A percentile compares a stretch with the other conserved stretches of the same genome.
phyloP scores from a whole-genome alignment of 2,888 invertebrate species.

The Bombylius major region DNA sequence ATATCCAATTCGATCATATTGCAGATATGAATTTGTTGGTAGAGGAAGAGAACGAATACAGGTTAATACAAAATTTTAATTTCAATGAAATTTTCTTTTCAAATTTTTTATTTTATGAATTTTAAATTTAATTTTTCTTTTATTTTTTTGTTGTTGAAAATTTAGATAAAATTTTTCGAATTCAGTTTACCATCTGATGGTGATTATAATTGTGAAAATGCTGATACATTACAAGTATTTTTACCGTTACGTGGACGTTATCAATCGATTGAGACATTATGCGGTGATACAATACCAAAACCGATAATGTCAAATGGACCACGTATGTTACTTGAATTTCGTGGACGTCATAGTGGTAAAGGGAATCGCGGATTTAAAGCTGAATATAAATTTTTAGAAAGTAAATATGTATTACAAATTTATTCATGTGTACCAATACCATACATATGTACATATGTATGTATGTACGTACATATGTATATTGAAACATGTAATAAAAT shows the following conservation, averaged over 20 bases:
- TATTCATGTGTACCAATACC: no score
- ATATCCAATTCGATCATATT: conserved; percentile 67
- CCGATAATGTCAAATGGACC: conserved; percentile 90
- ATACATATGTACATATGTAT: no score
- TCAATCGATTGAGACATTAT: conserved; percentile 78
- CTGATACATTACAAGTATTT: conserved; percentile 41
- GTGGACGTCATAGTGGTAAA: conserved; percentile 63
- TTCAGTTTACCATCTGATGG: conserved; percentile 30
- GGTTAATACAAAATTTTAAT: conserved; percentile 39
- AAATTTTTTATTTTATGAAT: not conserved
- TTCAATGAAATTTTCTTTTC: not conserved
- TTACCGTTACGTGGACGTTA: conserved; percentile 70
- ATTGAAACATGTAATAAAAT: not conserved
- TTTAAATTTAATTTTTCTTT: not conserved
- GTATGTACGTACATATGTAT: no score
- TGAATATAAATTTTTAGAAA: conserved; percentile 77
- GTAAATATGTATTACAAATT: conserved; percentile 45
- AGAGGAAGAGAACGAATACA: conserved; percentile 73
- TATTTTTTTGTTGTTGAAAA: not conserved
- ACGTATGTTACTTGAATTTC: conserved; percentile 73
- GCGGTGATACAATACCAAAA: conserved; percentile 68
- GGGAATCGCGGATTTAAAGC: conserved; percentile 78
- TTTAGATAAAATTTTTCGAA: conserved; percentile 32
- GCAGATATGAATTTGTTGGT: conserved; percentile 84
- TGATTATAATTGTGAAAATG: conserved; percentile 27